Evolutionary conservation across 30 jellyfish, hydroid and myxozoan genomes (phyloP), one percentile per base, ranked within the genome.

Genomic region (Hydractinia echinata): DNA sequence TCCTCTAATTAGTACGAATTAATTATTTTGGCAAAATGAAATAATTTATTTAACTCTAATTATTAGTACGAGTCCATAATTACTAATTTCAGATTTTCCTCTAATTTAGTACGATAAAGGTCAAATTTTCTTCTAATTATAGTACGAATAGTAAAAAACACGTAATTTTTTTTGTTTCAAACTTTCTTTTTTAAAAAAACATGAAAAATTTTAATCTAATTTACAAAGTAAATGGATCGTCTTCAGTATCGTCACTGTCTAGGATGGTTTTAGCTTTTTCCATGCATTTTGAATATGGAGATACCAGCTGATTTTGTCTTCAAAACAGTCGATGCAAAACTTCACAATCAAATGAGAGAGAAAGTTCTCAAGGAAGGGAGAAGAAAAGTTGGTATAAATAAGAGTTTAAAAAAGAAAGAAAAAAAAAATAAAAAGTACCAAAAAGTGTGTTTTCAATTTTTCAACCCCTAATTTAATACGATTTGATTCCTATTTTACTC

Each of bases 21-120:
- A n/a, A 9, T n/a, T n/a, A 9, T 56, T 56, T 56, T 56, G 68
- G 10, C 68, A 56, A 56, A 56, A 56, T 56, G 10, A n/a, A 56
- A n/a, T n/a, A n/a, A 56, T 56, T 56, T 9, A 56, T 56, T 56
- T 56, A 56, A 10, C 68, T 56, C 13, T 56, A 56, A 56, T 56
- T 56, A n/a, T n/a, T n/a, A n/a, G n/a, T n/a, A n/a, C n/a, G 68
- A 56, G 68, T 56, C n/a, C 10, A 56, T 10, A 9, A 9, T 56
- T 10, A 56, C n/a, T 10, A 56, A 56, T 56, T 56, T 56, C 68
- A 56, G 68, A 9, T 56, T 56, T 56, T 56, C 68, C 68, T 56
- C 68, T 56, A 56, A 56, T 56, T 56, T 56, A 56, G n/a, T n/a
- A n/a, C 68, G 68, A 56, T 56, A 56, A 56, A n/a, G 68, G 68